phyloP scores from a whole-genome alignment of 2,113 vertebrate genomes.

The Tichodroma muraria region DNA sequence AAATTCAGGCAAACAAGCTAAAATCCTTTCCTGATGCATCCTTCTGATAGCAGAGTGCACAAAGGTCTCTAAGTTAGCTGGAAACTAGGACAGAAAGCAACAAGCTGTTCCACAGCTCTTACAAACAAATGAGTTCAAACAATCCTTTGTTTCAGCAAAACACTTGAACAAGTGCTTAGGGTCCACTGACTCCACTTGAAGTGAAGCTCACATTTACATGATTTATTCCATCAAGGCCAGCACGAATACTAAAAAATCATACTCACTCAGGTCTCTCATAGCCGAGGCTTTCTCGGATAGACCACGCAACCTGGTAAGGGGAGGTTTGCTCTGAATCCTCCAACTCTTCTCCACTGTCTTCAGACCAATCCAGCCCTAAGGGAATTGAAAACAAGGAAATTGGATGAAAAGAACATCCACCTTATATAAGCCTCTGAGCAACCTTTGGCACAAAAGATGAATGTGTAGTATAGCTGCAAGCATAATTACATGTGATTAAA shows the following conservation, averaged over 20 bases:
- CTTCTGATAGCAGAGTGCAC: not conserved
- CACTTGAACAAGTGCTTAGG: not conserved
- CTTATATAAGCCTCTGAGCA: not conserved
- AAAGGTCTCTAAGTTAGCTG: not conserved
- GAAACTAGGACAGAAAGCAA: not conserved
- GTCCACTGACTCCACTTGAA: not conserved
- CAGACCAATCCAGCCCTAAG: conserved; percentile 96
- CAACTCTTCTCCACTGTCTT: conserved; percentile 91
- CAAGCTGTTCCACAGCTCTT: not conserved
- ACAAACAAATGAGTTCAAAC: not conserved
- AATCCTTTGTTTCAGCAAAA: conserved; percentile 10
- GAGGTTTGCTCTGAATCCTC: conserved; percentile 82
- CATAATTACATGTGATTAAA: not conserved
- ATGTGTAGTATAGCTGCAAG: not conserved
- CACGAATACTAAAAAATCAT: not conserved
- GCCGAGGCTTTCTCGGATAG: conserved; percentile 76
- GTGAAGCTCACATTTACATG: not conserved
- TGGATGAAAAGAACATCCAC: not conserved
- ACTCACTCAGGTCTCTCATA: conserved; percentile 74
- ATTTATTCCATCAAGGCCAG: not conserved
- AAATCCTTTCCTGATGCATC: not conserved
- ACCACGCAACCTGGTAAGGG: conserved; percentile 84
- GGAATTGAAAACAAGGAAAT: not conserved
- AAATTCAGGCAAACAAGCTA: not conserved
- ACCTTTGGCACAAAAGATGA: not conserved